Evolutionary conservation across 2,113 vertebrate genomes (phyloP), one percentile per base, ranked within the genome.

Genomic region (Butorides virescens): DNA sequence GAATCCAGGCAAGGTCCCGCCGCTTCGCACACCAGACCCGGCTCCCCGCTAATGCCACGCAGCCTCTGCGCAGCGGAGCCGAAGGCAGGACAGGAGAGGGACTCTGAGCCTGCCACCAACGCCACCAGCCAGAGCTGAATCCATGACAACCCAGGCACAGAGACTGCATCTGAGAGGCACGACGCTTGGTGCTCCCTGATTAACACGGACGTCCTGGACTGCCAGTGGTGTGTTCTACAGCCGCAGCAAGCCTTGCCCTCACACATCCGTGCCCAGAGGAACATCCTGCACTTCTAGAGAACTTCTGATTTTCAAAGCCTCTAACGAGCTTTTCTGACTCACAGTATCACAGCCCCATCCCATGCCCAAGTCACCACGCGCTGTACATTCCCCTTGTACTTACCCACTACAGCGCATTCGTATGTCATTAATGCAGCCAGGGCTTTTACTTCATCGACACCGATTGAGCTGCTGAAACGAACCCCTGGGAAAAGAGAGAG

Each of bases 381-480:
- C 53, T 93, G 56, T 82, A 3, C 2, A 0, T 68, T 93, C 74
- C 27, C 56, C 86, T 79, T 78, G 85, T 90, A 88, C 91, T 91
- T 36, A 91, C 92, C 85, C 42, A 58, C 90, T 8, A 21, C 7
- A 1, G 94, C 12, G n/a, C 86, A 78, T 88, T 86, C 90, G 27
- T 87, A 92, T 58, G 93, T 94, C 29, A 22, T 97, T 88, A 97
- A 75, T 92, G 89, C 92, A 92, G 95, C 90, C 91, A 58, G 86
- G 37, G 92, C 93, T 91, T 95, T 96, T 78, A 92, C 88, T 79
- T 84, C 92, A 71, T 83, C 5, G 0, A 47, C 63, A 22, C 18
- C 32, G 7, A 94, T 8, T 50, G 89, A 96, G 34, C 59, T 76
- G 73, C 92, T 93, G 80, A 93, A 97, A 89, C 0, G 10, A 96